A percentile compares a stretch with the other conserved stretches of the same genome.
Evolutionary conservation across 2,888 invertebrate genomes (phyloP).

Genomic region (Cryptocephalus primarius): DNA sequence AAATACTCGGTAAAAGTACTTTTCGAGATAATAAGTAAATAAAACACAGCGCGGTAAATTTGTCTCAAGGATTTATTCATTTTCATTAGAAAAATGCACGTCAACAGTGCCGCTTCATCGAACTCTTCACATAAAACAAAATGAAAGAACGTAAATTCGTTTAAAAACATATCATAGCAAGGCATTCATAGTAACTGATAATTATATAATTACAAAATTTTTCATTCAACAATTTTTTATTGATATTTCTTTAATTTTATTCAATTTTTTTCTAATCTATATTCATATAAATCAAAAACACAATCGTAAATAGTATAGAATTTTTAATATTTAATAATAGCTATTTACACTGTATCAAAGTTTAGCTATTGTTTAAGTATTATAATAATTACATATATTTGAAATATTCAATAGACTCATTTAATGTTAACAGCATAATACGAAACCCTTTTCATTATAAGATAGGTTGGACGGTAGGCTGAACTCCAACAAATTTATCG

Average conservation of each 20-base stretch:
- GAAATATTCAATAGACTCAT: conserved; percentile 32
- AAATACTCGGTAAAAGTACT: too few species aligned
- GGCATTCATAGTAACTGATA: conserved; percentile 22
- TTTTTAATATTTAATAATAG: conserved; percentile 27
- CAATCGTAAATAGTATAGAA: conserved; percentile 16
- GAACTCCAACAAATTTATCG: too few species aligned
- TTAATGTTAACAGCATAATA: conserved; percentile 28
- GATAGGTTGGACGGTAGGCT: too few species aligned
- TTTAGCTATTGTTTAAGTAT: conserved; percentile 24
- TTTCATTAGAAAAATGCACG: conserved; percentile 26
- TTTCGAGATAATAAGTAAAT: too few species aligned
- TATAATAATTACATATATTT: conserved; percentile 22
- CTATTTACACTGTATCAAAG: conserved; percentile 36
- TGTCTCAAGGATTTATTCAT: conserved; percentile 8
- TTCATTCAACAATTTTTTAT: conserved; percentile 9
- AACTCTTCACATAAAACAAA: conserved; percentile 20
- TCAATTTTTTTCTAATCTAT: background rate
- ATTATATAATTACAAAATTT: conserved; percentile 11
- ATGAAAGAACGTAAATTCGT: conserved; percentile 14
- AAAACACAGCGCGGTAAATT: too few species aligned
- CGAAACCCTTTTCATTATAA: conserved; percentile 13
- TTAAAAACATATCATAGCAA: conserved; percentile 21
- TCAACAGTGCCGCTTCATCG: conserved; percentile 21
- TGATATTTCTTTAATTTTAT: conserved; percentile 5
- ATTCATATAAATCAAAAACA: background rate